Base-by-base conservation (phyloP, 2,113 vertebrate genomes). In the Pangasianodon hypophthalmus region DNA sequence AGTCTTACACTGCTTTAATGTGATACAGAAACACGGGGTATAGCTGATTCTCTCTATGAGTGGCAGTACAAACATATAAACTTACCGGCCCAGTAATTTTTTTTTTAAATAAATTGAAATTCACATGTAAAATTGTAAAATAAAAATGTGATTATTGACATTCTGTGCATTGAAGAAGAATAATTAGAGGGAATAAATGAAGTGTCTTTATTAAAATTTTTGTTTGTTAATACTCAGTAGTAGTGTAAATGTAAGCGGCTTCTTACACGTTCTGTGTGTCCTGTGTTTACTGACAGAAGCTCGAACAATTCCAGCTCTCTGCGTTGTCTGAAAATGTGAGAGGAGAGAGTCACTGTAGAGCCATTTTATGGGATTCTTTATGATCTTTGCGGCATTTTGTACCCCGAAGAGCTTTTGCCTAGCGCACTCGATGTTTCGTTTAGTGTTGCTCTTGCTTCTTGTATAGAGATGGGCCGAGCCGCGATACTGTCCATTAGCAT, bases 251-350 rank as follows among this genome's bases (percentile, higher is more conserved):
- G n/a, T 16, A 41, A 7, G 52, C 75, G 58, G 48, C 64, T 67
- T 84, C 67, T 85, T 84, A 64, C 46, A 56, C 67, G 71, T 62
- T 64, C 52, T 81, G 48, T 89, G 26, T 58, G 73, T 46, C 9
- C 4, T 46, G 41, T 89, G 83, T 87, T 84, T 87, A 83, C 88
- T 84, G 87, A 87, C 67, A 77, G 80, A 58, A 32, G 32, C 80
- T 18, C 2, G 18, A 56, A 32, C 52, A 2, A 0, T 60, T 56
- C 16, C 80, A 26, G 44, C 79, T 14, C 24, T 60, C 83, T 88
- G 19, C 73, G 6, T 37, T 10, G 1, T 37, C 6, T 56, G 14
- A 37, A 56, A 48, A 48, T 32, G 44, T 69, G 52, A 0, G 1
- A 29, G 32, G 13, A 50, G 26, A 19, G 50, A 32, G 18, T 58